Evolutionary conservation across 2,797 vertebrate species (phyloP).

Genomic region (Anomalospiza imberbis): DNA sequence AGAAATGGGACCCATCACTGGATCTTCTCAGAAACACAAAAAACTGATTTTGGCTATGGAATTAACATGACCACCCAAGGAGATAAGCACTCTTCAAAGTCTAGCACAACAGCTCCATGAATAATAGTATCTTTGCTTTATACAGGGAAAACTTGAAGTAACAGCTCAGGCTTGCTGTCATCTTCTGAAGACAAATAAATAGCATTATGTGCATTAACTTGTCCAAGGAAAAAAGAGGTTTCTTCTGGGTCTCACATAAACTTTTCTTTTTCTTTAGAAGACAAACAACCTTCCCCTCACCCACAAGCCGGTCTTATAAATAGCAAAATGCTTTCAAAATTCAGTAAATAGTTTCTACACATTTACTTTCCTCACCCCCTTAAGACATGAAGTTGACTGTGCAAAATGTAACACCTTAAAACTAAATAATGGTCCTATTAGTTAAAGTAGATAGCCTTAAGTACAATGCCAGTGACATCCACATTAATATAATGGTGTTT

Average conservation of each 20-base stretch:
- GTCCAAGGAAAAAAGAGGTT: neutral
- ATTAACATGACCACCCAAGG: neutral
- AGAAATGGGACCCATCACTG: neutral
- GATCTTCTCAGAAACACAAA: neutral
- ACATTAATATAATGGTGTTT: conserved; percentile 24
- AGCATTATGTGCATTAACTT: neutral
- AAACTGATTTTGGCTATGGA: neutral
- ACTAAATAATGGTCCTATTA: conserved; percentile 20
- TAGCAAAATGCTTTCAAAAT: neutral
- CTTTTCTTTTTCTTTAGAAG: neutral
- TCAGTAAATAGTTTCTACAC: neutral
- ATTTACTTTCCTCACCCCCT: neutral
- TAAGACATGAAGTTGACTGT: neutral
- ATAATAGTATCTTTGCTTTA: neutral
- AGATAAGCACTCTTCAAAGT: neutral
- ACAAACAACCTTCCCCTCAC: accelerated
- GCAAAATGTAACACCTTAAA: neutral
- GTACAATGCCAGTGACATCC: neutral
- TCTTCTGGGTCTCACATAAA: neutral
- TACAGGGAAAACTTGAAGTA: neutral
- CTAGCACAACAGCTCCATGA: neutral
- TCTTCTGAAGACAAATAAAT: neutral
- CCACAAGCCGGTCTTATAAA: neutral
- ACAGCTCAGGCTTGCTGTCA: neutral
- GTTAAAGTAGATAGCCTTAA: neutral